Evolutionary conservation across 2,888 invertebrate species (phyloP).

Genomic region (Macrosoma leucophasiata): DNA sequence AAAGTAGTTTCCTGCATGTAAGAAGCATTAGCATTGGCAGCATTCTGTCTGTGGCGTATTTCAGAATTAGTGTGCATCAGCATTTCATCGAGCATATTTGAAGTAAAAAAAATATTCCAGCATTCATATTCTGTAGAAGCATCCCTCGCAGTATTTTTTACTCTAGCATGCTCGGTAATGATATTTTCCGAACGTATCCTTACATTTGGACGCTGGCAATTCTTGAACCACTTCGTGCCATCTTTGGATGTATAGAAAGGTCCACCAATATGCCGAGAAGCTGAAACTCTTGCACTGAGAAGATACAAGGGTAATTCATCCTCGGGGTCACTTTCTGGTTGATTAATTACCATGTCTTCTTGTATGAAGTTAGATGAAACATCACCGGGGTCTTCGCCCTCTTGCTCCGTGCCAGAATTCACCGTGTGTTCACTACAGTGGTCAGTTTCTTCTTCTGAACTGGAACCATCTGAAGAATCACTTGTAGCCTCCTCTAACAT

Average conservation of each 20-base stretch:
- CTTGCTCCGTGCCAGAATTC: slow-evolving; percentile 11
- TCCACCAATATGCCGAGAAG: slow-evolving; percentile 7
- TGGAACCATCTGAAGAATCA: slow-evolving; percentile 12
- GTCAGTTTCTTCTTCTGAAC: slow-evolving; percentile 12
- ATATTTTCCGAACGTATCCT: slow-evolving; percentile 7
- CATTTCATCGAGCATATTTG: slow-evolving; percentile 1
- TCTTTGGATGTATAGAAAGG: slow-evolving; percentile 7
- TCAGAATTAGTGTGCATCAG: slow-evolving; percentile 1
- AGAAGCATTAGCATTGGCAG: too few species aligned
- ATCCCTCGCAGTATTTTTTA: slow-evolving; percentile 2
- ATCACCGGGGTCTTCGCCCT: slow-evolving; percentile 5
- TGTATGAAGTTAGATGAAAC: slow-evolving; percentile 8
- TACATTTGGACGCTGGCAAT: slow-evolving; percentile 5
- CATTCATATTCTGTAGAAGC: slow-evolving; percentile 5
- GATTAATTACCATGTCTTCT: too few species aligned
- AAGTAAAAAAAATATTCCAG: slow-evolving; percentile 3
- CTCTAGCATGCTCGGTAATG: slow-evolving; percentile 4
- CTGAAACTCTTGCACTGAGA: slow-evolving; percentile 5
- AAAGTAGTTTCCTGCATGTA: slow-evolving; percentile 3
- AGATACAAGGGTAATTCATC: slow-evolving; percentile 9
- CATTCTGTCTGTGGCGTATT: slow-evolving; percentile 5
- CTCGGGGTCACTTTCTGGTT: too few species aligned
- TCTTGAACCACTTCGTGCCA: slow-evolving; percentile 8
- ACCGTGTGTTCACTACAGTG: slow-evolving; percentile 11
- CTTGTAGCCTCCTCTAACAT: too few species aligned